A percentile compares a stretch with the other conserved stretches of the same genome.
phyloP scores from a whole-genome alignment of 2,113 vertebrate species.

The Steatornis caripensis region DNA sequence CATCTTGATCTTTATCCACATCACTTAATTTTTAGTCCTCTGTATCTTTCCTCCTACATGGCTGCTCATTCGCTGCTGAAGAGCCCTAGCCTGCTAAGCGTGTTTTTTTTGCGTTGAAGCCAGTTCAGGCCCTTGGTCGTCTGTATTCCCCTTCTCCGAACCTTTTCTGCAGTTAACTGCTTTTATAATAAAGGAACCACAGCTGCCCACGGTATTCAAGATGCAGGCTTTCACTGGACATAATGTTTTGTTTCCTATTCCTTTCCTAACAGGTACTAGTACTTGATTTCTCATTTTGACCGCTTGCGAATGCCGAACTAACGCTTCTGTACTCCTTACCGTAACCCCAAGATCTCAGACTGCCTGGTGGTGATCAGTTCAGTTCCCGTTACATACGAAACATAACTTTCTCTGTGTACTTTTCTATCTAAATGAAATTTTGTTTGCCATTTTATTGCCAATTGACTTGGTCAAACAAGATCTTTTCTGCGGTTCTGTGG shows the following conservation, averaged over 20 bases:
- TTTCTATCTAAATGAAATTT: background rate
- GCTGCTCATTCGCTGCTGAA: background rate
- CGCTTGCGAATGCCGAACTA: background rate
- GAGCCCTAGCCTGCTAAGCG: rapidly evolving
- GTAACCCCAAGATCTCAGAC: background rate
- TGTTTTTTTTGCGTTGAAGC: background rate
- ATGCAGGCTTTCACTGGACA: background rate
- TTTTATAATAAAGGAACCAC: background rate
- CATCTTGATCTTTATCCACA: background rate
- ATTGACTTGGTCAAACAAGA: background rate
- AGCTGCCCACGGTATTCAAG: background rate
- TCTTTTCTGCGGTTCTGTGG: background rate
- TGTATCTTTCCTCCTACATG: background rate
- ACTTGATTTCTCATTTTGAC: background rate
- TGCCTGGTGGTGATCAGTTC: background rate
- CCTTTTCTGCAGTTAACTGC: background rate
- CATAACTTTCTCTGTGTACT: rapidly evolving
- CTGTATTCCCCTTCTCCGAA: background rate
- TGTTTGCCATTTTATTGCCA: background rate
- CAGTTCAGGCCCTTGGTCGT: background rate
- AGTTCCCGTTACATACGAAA: background rate
- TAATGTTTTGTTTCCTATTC: background rate
- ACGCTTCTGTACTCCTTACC: background rate
- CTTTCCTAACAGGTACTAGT: background rate
- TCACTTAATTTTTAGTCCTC: background rate